Conservation (phyloP, 2,888 invertebrate species). For the Torymus texanus region DNA sequence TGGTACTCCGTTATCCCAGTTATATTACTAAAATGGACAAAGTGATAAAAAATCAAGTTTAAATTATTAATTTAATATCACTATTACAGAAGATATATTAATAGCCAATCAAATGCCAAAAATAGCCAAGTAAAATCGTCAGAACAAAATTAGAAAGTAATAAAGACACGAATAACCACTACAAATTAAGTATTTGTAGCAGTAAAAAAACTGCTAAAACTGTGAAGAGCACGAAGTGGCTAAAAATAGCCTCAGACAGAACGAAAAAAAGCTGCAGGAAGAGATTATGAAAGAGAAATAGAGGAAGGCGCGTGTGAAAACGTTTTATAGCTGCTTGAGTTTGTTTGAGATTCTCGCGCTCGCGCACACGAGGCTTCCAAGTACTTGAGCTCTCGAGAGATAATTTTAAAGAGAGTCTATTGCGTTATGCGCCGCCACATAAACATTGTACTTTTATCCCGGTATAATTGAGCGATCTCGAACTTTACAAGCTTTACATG, state of each 20-base stretch:
- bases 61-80: no score
- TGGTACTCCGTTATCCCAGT: no score
- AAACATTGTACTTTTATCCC: constrained; percentile 48
- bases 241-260: constrained; percentile 25
- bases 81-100: no score
- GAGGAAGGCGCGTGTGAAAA: constrained; percentile 26
- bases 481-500: constrained; percentile 28
- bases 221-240: background rate
- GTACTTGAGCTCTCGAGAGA: constrained; percentile 45
- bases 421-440: constrained; percentile 8
- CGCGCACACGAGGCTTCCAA: constrained; percentile 27
- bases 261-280: constrained; percentile 22
- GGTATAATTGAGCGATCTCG: constrained; percentile 33
- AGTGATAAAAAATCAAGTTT: no score
- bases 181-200: background rate
- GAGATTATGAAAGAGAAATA: constrained; percentile 39
- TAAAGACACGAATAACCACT: no score
- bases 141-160: no score
- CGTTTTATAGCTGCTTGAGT: constrained; percentile 47
- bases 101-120: no score
- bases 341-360: constrained; percentile 43
- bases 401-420: constrained; percentile 43
- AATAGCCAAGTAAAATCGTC: no score
- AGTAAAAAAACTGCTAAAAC: background rate
- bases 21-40: no score